Evolutionary conservation across 2,888 invertebrate species (phyloP).

Genomic region (Trissolcus japonicus): DNA sequence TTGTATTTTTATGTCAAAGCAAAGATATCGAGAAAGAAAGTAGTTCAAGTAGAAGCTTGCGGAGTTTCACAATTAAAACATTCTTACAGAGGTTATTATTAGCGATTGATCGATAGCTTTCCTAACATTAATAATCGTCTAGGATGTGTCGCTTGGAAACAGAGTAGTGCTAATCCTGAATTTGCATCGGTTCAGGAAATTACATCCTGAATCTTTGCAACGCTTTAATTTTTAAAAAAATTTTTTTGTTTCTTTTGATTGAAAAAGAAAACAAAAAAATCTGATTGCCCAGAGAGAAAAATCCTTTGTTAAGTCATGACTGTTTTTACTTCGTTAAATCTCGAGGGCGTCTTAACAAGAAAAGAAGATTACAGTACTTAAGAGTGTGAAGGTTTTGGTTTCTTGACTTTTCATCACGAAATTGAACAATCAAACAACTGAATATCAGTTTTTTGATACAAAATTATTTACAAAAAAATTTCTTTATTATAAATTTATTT

Average conservation of each 20-base stretch:
- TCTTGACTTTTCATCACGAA: constrained; percentile 23
- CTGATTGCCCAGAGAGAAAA: too few species aligned
- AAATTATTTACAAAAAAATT: too few species aligned
- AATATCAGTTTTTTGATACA: too few species aligned
- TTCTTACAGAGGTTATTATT: constrained; percentile 49
- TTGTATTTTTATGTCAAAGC: constrained; percentile 8
- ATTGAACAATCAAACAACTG: too few species aligned
- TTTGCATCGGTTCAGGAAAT: too few species aligned
- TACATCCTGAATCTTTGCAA: too few species aligned
- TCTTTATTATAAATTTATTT: too few species aligned
- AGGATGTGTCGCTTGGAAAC: constrained; percentile 33
- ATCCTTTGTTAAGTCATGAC: constrained; percentile 1
- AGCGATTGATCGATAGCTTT: constrained; percentile 51
- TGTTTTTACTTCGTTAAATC: constrained; percentile 18
- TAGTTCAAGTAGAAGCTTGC: constrained; percentile 51
- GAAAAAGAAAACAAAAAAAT: too few species aligned
- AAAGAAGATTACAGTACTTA: constrained; percentile 32
- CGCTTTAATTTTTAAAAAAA: constrained; percentile 4
- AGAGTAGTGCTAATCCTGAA: constrained; percentile 34
- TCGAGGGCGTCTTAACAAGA: constrained; percentile 18
- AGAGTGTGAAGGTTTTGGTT: constrained; percentile 18
- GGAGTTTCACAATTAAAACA: constrained; percentile 52
- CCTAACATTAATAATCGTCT: constrained; percentile 40
- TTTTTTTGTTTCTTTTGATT: too few species aligned
- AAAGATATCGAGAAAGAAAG: constrained; percentile 42